Evolutionary conservation across 2,888 invertebrate genomes (phyloP), one percentile per base, ranked within the genome.

Genomic region (Ischnura elegans): DNA sequence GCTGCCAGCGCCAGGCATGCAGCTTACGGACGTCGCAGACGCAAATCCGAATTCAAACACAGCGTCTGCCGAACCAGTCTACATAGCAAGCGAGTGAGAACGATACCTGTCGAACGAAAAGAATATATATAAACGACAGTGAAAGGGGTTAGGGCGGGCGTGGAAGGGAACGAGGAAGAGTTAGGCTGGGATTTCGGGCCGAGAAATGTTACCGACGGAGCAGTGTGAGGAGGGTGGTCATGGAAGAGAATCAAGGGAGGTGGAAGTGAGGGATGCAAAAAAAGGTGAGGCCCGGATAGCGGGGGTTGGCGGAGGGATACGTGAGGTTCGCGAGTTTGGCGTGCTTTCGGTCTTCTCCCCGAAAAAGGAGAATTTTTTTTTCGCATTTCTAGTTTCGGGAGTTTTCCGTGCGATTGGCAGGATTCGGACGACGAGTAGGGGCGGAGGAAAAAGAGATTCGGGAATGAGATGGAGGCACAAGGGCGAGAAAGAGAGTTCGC

Each of bases 281-380:
- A 21, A 8, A 13, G 47, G 86, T 6, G 36, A 45, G 86, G 51
- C 8, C 13, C 51, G 51, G 51, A 51, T 51, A n/a, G n/a, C n/a
- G n/a, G n/a, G 51, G 51, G n/a, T 45, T 76, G 25, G 25, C 43
- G 86, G 5, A 13, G 85, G 85, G 86, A 86, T n/a, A 86, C 86
- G 86, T 86, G 86, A 86, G 86, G 86, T n/a, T 46, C 86, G 43
- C 46, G 86, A 86, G 86, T 86, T 86, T 86, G 86, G 86, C 86
- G 86, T 86, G 86, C 86, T 86, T 86, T 86, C 46, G 86, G 45
- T 86, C 86, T 86, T 46, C 43, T 85, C 86, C 45, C 51, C 51
- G 51, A 46, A 42, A 86, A 86, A 25, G 76, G n/a, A 45, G 45
- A 25, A 25, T 86, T 86, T 86, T 86, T 86, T 86, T n/a, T 86